phyloP scores from a whole-genome alignment of 2,888 invertebrate species.

The Pachymerium ferrugineum region DNA sequence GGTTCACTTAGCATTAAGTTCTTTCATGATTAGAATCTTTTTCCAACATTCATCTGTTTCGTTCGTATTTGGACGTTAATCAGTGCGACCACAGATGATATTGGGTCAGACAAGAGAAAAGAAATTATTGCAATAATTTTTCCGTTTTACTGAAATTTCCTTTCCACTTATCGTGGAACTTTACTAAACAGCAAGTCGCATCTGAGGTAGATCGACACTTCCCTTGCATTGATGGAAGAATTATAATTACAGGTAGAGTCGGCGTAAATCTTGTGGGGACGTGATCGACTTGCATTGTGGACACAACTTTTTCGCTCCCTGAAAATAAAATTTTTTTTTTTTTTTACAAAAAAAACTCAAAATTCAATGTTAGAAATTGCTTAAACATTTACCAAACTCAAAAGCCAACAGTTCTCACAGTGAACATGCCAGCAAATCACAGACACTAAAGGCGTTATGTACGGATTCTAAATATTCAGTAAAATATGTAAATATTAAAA shows the following conservation, averaged over 20 bases:
- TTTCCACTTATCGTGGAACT: no score
- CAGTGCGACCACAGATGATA: conserved; percentile 4
- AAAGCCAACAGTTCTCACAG: conserved; percentile 77
- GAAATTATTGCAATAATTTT: not conserved
- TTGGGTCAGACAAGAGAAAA: not conserved
- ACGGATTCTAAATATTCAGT: conserved; percentile 59
- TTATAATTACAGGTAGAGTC: conserved; percentile 73
- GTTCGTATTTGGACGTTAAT: not conserved
- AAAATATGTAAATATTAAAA: conserved; percentile 32
- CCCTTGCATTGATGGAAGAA: conserved; percentile 25
- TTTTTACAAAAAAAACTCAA: conserved; percentile 38
- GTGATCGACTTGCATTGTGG: conserved; percentile 93
- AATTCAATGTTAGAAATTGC: not conserved
- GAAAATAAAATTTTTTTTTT: no score
- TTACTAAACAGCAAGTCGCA: conserved; percentile 23
- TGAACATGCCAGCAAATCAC: conserved; percentile 96
- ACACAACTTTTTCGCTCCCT: conserved; percentile 84
- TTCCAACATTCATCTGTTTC: not conserved
- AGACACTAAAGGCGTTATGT: conserved; percentile 80
- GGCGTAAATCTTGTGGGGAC: conserved; percentile 73
- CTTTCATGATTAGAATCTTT: not conserved
- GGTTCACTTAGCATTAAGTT: no score
- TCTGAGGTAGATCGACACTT: conserved; percentile 27
- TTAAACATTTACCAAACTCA: conserved; percentile 55
- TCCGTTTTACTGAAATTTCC: not conserved